Conservation (phyloP, 2,797 vertebrate species). For the Schizopygopsis pylzovi region DNA sequence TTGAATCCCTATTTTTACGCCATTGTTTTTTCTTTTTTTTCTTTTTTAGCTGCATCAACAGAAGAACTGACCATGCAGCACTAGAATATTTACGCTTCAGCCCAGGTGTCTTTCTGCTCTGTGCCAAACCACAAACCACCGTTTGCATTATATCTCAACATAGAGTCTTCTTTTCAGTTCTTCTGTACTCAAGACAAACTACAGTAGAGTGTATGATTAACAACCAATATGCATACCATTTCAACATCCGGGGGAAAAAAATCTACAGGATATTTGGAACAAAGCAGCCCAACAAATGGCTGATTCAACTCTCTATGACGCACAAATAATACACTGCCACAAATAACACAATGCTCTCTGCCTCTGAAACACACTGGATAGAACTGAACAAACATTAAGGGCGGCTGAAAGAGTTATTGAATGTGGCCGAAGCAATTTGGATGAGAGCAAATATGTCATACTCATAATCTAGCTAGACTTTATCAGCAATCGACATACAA, state of each 20-base stretch:
- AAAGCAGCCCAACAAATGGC: slow-evolving; percentile 20
- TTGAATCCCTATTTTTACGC: slow-evolving; percentile 8
- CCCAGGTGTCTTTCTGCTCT: slow-evolving; percentile 5
- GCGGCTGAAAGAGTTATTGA: not conserved
- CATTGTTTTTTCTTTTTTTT: slow-evolving; percentile 1
- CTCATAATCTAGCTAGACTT: not conserved
- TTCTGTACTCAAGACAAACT: slow-evolving; percentile 10
- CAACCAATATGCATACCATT: not conserved
- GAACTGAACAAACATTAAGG: not conserved
- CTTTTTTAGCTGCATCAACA: not conserved
- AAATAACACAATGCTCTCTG: slow-evolving; percentile 14
- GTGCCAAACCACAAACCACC: slow-evolving; percentile 15
- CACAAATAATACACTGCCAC: slow-evolving; percentile 11
- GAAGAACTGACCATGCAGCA: slow-evolving; percentile 4
- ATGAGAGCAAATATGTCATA: not conserved
- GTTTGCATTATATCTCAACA: slow-evolving; percentile 18
- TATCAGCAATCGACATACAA: not conserved
- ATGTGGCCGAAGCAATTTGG: not conserved
- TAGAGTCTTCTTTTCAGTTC: slow-evolving; percentile 17
- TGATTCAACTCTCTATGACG: slow-evolving; percentile 15
- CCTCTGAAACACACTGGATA: not conserved
- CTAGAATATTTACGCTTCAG: not conserved
- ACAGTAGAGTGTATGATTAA: not conserved
- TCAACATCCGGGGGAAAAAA: not conserved
- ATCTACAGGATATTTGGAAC: not conserved